Evolutionary conservation across 64 coral and sea anemone genomes (phyloP), one percentile per base, ranked within the genome.

Genomic region (Pocillopora verrucosa): DNA sequence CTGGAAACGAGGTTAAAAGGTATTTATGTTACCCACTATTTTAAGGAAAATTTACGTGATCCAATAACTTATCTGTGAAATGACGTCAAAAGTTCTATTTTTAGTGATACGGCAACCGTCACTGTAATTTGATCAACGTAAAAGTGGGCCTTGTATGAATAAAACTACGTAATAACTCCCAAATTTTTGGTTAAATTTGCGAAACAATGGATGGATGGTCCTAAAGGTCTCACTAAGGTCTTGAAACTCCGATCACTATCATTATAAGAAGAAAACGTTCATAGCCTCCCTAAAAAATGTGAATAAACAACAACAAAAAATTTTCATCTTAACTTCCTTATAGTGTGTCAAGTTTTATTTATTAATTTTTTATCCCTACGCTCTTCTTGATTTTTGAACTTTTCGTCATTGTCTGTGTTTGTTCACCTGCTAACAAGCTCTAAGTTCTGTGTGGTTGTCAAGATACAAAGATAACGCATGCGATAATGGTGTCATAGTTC

Each of bases 391-490:
- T 69, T 70, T 70, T 9, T 70, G 22, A 10, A 11, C 4, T 9
- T 2, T 76, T 84, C 38, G 38, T 17, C 68, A 11, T 45, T 5
- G 20, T 0, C 3, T 11, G 16, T 72, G 72, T 85, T 85, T 85
- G 22, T 68, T 57, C 82, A 85, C 82, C 82, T 85, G 82, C 38
- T 62, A 1, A 63, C 15, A 36, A 17, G 12, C 79, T 81, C 25
- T 19, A 20, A 56, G 15, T 85, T 26, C 24, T 57, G 1, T 30
- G 37, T 16, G 63, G 82, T 85, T 85, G 82, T 72, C 45, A 72
- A 37, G 82, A 38, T 36, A 85, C 82, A 16, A 51, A 85, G 64
- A 72, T 56, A 72, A 72, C 61, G 22, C 70, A 85, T 72, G 82
- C 22, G 34, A 72, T 85, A 57, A 72, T n/a, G 41, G 61, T 45